Evolutionary conservation across 2,888 invertebrate genomes (phyloP), one percentile per base, ranked within the genome.

Genomic region (Neria commutata): DNA sequence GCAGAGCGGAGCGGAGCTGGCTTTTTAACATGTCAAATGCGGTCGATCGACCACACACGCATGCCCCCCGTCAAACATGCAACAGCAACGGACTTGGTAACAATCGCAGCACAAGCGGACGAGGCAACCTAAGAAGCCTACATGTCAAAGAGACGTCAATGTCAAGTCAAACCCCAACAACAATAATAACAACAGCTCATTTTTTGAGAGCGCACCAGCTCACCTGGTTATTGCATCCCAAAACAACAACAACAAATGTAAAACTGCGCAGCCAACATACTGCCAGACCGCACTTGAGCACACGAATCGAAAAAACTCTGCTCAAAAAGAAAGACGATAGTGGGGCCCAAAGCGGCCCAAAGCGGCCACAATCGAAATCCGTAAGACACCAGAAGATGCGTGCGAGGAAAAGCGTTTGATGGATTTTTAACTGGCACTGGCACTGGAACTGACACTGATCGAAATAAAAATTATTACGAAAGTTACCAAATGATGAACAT

Each of bases 21-120:
- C 74, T 70, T 72, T 71, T 74, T 74, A 75, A 75, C 70, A 68
- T 75, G 72, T 76, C 75, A 74, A 74, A 74, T 74, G 72, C 66
- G 71, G 70, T 72, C 70, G 76, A 73, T 78, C 78, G 75, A 78
- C 78, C 65, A 63, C 75, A 68, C 65, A 67, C 67, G 62, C 69
- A 62, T n/a, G n/a, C n/a, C n/a, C n/a, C n/a, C n/a, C n/a, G n/a
- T n/a, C n/a, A n/a, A n/a, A n/a, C n/a, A n/a, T n/a, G n/a, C n/a
- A n/a, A n/a, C 23, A 33, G 37, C 23, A 51, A 21, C 16, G 21
- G 26, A 23, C 25, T 23, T 54, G 40, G 58, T 50, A n/a, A n/a
- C n/a, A n/a, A n/a, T n/a, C n/a, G 29, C 42, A 49, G 53, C 33
- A 58, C 61, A 66, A 62, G 71, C 64, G 65, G 65, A 64, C 55